Conservation (phyloP, 2,888 invertebrate species). For the Cristatella mucedo region DNA sequence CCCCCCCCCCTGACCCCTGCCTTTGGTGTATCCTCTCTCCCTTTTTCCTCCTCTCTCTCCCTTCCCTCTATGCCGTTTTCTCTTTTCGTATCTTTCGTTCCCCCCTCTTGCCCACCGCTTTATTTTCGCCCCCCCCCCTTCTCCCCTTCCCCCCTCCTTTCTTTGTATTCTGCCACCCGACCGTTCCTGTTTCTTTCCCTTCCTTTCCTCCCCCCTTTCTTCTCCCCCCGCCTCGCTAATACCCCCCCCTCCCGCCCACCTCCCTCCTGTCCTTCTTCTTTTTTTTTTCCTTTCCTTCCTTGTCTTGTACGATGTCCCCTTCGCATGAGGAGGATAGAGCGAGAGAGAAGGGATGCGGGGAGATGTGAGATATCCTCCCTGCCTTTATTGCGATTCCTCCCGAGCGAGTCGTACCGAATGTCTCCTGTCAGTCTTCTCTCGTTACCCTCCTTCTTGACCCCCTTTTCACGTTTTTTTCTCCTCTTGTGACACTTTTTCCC, state of each 20-base stretch:
- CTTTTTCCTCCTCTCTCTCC: neutral
- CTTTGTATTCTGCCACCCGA: neutral
- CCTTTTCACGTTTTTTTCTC: neutral
- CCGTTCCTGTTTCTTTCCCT: too few species aligned
- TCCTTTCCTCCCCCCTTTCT: too few species aligned
- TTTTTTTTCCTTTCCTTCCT: neutral
- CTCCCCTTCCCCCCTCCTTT: neutral
- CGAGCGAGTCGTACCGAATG: neutral
- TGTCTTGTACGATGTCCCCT: neutral
- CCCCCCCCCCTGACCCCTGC: neutral
- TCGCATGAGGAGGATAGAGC: too few species aligned
- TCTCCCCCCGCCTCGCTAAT: neutral
- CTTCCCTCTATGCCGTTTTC: neutral
- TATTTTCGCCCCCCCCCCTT: constrained; percentile 1
- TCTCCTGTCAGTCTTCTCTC: neutral
- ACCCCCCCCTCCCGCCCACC: neutral
- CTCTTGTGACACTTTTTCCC: neutral
- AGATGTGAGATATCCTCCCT: too few species aligned
- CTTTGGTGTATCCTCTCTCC: too few species aligned
- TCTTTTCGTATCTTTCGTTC: neutral
- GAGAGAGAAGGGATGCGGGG: too few species aligned
- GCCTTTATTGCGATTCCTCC: too few species aligned
- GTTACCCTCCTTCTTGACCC: neutral
- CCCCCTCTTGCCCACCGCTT: constrained; percentile 2
- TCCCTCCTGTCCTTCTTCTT: neutral